Base-by-base conservation (phyloP, 2,888 invertebrate species). In the Barypeithes pellucidus region DNA sequence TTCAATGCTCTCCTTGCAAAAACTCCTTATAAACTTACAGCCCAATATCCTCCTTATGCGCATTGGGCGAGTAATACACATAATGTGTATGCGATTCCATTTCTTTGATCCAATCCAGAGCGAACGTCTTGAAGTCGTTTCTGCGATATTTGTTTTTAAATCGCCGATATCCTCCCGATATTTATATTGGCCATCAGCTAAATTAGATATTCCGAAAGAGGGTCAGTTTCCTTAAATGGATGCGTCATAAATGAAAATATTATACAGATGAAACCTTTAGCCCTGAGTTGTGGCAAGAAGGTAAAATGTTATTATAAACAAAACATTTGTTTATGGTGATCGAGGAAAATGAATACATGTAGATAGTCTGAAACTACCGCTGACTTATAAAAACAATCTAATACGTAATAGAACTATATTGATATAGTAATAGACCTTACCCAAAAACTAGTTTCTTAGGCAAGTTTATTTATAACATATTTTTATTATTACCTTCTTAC, bases 1-100 rank as follows among this genome's bases (percentile, higher is more conserved):
- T 29, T 29, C 9, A 4, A 5, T 29, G 29, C 4, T 29, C 12
- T 0, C 54, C 33, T 14, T 33, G 54, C 54, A 33, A 57, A 57
- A 57, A 57, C 54, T 57, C 54, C 18, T 57, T 57, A 33, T 33
- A 14, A 57, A 57, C 33, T 57, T 57, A 57, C n/a, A 57, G 12
- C 14, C 29, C 33, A 33, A 33, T 57, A 57, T 57, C 33, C 54
- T 29, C 14, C 54, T 33, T 33, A 57, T 33, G 14, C 52, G 16
- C 54, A 33, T 7, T 57, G 14, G 16, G 18, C 16, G 16, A 57
- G 33, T 33, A 57, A 57, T 57, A 57, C 52, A 29, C 52, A 52
- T 52, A 52, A 52, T 52, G 52, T 33, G 54, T 33, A 33, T 57
- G 54, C 33, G 33, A 57, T 57, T 33, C 18, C 33, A 57, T 29